Percentiles rank a stretch among this genome's conserved stretches.
phyloP scores from a whole-genome alignment of 2,888 invertebrate genomes.

The Morpho achilles region DNA sequence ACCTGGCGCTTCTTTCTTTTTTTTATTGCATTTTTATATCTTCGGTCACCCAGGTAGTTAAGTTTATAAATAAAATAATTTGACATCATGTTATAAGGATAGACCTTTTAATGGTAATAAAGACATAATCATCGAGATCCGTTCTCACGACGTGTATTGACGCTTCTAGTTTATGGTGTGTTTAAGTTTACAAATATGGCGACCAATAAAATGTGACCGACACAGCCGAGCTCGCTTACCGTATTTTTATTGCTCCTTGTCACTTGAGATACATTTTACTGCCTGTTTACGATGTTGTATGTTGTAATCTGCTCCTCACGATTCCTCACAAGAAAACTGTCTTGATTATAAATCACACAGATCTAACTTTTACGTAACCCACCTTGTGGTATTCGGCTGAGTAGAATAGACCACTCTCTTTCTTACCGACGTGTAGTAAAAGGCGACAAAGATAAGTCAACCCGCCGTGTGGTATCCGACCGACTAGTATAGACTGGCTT shows the following conservation, averaged over 20 bases:
- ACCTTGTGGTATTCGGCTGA: no score
- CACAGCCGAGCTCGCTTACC: conserved; percentile 11
- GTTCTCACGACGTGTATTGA: conserved; percentile 27
- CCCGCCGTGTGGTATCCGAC: no score
- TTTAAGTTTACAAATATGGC: conserved; percentile 29
- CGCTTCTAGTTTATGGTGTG: conserved; percentile 19
- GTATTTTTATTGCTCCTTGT: conserved; percentile 22
- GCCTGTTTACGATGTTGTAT: conserved; percentile 5
- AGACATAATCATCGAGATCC: conserved; percentile 8
- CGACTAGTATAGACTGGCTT: no score
- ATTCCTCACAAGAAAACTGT: neutral
- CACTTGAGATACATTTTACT: conserved; percentile 8
- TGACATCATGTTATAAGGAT: neutral
- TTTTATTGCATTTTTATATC: no score
- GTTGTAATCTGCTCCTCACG: conserved; percentile 11
- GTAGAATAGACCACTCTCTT: no score
- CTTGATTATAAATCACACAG: no score
- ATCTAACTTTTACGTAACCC: no score
- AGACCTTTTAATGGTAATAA: conserved; percentile 17
- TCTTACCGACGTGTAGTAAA: no score
- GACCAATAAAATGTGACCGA: conserved; percentile 19
- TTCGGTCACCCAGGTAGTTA: no score
- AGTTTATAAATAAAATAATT: no score
- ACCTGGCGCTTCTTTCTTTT: no score
- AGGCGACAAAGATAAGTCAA: no score